Evolutionary conservation across 2,888 invertebrate species (phyloP).

Genomic region (Beris morrisii): DNA sequence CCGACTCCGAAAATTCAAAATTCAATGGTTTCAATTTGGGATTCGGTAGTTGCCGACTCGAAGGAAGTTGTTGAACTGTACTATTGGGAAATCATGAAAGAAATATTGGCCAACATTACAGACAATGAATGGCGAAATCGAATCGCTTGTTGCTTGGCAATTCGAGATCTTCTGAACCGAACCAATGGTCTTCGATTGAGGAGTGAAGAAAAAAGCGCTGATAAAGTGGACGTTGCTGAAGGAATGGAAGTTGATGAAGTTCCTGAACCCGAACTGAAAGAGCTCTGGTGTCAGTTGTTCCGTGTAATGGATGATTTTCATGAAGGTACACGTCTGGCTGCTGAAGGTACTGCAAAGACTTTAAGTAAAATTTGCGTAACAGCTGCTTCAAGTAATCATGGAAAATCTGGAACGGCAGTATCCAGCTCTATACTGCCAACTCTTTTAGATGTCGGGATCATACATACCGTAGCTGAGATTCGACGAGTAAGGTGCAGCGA

Average conservation of each 20-base stretch:
- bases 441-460: conserved; percentile 77
- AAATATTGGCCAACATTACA: conserved; percentile 79
- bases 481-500: conserved; percentile 67
- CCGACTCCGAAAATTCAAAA: conserved; percentile 89
- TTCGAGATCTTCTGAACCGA: conserved; percentile 79
- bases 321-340: conserved; percentile 78
- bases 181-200: conserved; percentile 52
- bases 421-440: conserved; percentile 77
- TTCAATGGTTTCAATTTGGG: conserved; percentile 94
- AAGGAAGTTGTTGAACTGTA: conserved; percentile 70
- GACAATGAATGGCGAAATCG: conserved; percentile 86
- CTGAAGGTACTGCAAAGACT: conserved; percentile 69
- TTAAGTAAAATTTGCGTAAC: conserved; percentile 77
- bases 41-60: conserved; percentile 81
- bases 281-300: conserved; percentile 76
- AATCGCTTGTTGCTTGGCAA: conserved; percentile 87
- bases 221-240: not conserved
- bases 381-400: conserved; percentile 67
- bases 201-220: conserved; percentile 45
- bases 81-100: conserved; percentile 63
- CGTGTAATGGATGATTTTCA: conserved; percentile 95
- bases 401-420: conserved; percentile 72
- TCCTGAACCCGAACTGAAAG: conserved; percentile 53
- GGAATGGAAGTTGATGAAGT: conserved; percentile 46
- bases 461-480: conserved; percentile 76